Evolutionary conservation across 2,797 vertebrate species (phyloP).

Genomic region (Thripadectes ignobilis): DNA sequence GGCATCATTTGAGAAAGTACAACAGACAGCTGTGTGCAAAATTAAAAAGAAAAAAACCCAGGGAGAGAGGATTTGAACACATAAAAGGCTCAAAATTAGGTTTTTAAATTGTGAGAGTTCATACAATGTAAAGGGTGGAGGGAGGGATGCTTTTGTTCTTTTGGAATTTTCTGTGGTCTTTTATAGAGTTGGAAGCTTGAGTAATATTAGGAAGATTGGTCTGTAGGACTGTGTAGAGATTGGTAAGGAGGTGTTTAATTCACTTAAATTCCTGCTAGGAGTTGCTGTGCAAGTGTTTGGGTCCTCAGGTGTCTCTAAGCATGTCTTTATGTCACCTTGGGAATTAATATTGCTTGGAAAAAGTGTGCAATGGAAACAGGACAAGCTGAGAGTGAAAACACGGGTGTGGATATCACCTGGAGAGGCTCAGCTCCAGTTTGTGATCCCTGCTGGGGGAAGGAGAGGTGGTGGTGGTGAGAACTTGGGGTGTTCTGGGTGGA

Average conservation of each 20-base stretch:
- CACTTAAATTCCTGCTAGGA: accelerated
- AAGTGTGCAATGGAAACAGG: background rate
- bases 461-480: background rate
- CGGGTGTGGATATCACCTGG: background rate
- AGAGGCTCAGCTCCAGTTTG: background rate
- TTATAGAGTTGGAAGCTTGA: background rate
- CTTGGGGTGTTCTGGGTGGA: background rate
- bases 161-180: background rate
- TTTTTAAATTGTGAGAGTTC: conserved; percentile 3
- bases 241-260: background rate
- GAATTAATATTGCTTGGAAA: background rate
- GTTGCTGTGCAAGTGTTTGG: background rate
- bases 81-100: conserved; percentile 62
- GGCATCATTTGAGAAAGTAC: conserved; percentile 76
- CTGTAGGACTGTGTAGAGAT: background rate
- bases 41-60: conserved; percentile 38
- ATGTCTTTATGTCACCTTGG: background rate
- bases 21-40: conserved; percentile 79
- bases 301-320: background rate
- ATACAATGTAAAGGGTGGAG: background rate
- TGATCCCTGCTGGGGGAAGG: background rate
- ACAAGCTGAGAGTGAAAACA: accelerated
- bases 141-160: background rate
- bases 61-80: conserved; percentile 11
- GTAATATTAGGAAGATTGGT: background rate